Evolutionary conservation across 2,888 invertebrate genomes (phyloP).

Genomic region (Lasius fuliginosus): DNA sequence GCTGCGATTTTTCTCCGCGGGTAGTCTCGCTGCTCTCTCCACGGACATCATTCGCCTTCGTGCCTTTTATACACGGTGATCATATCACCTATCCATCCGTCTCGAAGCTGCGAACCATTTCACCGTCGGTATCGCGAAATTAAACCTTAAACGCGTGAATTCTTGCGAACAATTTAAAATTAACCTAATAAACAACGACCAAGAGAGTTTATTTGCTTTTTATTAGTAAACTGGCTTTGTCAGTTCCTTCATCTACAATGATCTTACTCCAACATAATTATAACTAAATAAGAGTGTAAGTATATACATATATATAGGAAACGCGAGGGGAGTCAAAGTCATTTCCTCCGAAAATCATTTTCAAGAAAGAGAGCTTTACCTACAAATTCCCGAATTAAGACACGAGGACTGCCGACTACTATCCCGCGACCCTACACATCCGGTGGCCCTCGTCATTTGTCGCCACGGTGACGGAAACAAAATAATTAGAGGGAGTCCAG

Average conservation of each 20-base stretch:
- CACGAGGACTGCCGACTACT: slow-evolving; percentile 41
- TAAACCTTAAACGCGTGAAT: background rate
- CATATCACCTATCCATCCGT: background rate
- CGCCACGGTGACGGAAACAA: slow-evolving; percentile 77
- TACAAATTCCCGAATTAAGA: slow-evolving; percentile 61
- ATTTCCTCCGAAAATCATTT: slow-evolving; percentile 2
- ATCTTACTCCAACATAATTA: background rate
- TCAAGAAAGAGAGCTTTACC: slow-evolving; percentile 43
- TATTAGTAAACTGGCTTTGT: background rate
- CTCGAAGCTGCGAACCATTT: background rate
- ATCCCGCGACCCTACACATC: slow-evolving; percentile 12
- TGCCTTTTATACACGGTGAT: slow-evolving; percentile 24
- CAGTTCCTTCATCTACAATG: background rate
- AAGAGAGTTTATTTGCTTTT: background rate
- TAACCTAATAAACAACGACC: background rate
- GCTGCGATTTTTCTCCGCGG: slow-evolving; percentile 50
- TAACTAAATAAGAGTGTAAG: background rate
- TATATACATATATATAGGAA: background rate
- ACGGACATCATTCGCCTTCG: slow-evolving; percentile 3
- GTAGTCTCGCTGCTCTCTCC: slow-evolving; percentile 24
- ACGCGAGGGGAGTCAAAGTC: background rate
- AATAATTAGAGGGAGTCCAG: slow-evolving; percentile 74
- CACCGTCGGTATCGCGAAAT: background rate
- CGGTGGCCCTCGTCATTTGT: slow-evolving; percentile 66
- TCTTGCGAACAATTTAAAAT: slow-evolving; percentile 2